phyloP scores from a whole-genome alignment of 2,888 invertebrate genomes.

The Pseudanteris insignis region DNA sequence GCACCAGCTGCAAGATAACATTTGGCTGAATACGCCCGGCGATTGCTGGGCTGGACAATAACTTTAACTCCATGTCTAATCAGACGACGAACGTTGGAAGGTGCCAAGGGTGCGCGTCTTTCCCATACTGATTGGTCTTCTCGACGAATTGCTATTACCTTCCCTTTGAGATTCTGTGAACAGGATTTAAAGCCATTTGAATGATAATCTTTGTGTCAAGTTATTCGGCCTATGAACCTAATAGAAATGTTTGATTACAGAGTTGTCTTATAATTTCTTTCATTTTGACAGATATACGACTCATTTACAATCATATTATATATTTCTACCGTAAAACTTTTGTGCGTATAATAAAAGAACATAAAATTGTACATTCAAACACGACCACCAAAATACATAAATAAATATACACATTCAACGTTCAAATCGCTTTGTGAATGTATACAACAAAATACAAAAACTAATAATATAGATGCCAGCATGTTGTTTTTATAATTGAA shows the following conservation, averaged over 20 bases:
- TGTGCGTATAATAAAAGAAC: neutral
- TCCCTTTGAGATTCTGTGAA: constrained; percentile 68
- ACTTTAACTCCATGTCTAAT: constrained; percentile 91
- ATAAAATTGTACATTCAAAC: constrained; percentile 1
- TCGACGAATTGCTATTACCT: constrained; percentile 84
- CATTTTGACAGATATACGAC: constrained; percentile 8
- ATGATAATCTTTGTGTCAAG: too few relatives aligned
- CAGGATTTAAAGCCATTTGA: too few relatives aligned
- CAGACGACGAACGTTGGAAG: constrained; percentile 87
- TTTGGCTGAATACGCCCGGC: constrained; percentile 97
- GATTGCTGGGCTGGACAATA: constrained; percentile 97
- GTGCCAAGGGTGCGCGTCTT: constrained; percentile 92
- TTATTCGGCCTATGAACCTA: too few relatives aligned
- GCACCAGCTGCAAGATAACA: constrained; percentile 94
- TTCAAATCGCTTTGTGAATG: neutral
- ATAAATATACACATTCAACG: constrained; percentile 7
- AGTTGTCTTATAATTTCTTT: constrained; percentile 21
- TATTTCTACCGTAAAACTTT: constrained; percentile 8
- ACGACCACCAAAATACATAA: constrained; percentile 4
- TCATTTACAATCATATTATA: constrained; percentile 6
- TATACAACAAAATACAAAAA: neutral
- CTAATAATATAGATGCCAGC: too few relatives aligned
- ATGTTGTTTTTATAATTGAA: too few relatives aligned
- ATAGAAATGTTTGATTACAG: too few relatives aligned
- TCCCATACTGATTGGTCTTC: constrained; percentile 98